These are phyloP conservation scores for Orius insidiosus DNA, from an alignment of 1,140 invertebrate genomes.

Conservation along the genomic window DNA sequence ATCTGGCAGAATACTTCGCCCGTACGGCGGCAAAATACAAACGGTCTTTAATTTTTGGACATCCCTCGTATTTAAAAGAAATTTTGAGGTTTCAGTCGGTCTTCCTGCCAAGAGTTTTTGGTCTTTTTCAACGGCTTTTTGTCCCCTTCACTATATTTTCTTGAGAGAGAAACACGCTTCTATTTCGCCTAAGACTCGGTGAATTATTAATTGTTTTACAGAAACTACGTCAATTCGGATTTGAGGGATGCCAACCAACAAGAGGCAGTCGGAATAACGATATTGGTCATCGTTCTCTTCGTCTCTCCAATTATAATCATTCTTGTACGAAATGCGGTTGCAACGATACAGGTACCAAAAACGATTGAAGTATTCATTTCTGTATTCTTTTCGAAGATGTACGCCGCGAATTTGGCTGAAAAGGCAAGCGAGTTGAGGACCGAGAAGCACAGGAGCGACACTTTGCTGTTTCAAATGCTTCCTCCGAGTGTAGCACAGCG, in stretches of 20 bases:
- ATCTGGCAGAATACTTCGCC: too few species aligned
- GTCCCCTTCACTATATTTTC: too few species aligned
- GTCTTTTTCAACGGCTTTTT: too few species aligned
- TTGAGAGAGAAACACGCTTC: too few species aligned
- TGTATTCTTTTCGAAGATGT: conserved; percentile 48
- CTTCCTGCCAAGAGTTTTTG: too few species aligned
- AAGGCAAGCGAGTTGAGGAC: conserved; percentile 66
- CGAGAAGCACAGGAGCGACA: conserved; percentile 69
- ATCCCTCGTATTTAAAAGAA: too few species aligned
- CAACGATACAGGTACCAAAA: conserved; percentile 56
- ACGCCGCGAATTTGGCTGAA: conserved; percentile 55
- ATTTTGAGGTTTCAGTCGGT: too few species aligned
- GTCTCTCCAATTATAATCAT: conserved; percentile 71
- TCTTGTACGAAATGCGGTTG: conserved; percentile 62
- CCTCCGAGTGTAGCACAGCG: conserved; percentile 59
- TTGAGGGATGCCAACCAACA: conserved; percentile 49
- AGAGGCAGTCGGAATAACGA: conserved; percentile 59
- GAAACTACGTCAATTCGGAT: conserved; percentile 50
- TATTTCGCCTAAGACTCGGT: too few species aligned
- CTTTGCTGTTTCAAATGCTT: conserved; percentile 64
- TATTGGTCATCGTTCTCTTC: conserved; percentile 56
- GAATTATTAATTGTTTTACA: too few species aligned
- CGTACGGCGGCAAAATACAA: too few species aligned
- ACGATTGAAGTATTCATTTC: too few species aligned
- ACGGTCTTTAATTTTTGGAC: too few species aligned